Percentiles rank a stretch among this genome's conserved stretches.
These are phyloP conservation scores for Caranx melampygus DNA, from an alignment of 2,113 vertebrate genomes.

Conservation along the genomic window DNA sequence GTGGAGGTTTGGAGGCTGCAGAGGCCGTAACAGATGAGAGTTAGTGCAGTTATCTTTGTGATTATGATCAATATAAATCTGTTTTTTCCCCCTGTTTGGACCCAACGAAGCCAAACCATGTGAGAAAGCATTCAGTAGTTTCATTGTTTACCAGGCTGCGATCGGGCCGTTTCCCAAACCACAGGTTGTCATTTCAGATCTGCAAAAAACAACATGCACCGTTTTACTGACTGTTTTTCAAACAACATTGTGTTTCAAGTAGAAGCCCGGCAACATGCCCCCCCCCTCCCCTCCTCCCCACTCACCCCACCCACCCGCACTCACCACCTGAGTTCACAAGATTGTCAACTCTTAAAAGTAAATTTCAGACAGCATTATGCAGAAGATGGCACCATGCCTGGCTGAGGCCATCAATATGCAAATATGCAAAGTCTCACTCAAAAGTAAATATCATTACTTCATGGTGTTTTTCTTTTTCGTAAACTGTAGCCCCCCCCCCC, in stretches of 20 bases:
- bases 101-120: too few species aligned
- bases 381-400: constrained; percentile 24
- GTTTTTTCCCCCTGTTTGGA: too few species aligned
- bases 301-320: too few species aligned
- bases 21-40: too few species aligned
- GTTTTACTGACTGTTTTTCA: background rate
- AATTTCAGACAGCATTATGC: constrained; percentile 12
- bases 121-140: background rate
- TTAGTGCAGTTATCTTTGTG: too few species aligned
- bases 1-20: too few species aligned
- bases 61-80: too few species aligned
- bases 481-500: background rate
- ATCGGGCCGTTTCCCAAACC: background rate
- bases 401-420: background rate
- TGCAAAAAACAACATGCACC: background rate
- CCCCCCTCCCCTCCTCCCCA: background rate
- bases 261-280: background rate
- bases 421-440: background rate
- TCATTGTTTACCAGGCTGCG: background rate
- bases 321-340: too few species aligned
- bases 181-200: background rate
- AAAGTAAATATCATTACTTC: background rate
- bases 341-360: background rate
- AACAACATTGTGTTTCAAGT: background rate
- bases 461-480: background rate